phyloP scores from a whole-genome alignment of 1,140 invertebrate genomes.

The Drosophila pectinifera region DNA sequence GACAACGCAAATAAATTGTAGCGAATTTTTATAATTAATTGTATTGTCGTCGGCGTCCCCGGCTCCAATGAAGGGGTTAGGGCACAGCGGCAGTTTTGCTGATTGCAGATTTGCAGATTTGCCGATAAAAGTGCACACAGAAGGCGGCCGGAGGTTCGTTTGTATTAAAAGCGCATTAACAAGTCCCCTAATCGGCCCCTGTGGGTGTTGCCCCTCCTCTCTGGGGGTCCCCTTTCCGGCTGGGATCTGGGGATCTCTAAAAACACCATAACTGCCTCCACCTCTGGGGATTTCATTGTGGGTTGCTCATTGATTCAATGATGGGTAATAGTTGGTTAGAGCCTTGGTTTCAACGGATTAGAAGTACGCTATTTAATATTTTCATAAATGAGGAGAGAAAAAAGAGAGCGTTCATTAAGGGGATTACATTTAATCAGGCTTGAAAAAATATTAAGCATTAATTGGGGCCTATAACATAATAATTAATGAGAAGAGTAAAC shows the following conservation, averaged over 20 bases:
- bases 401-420: not conserved
- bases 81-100: constrained; percentile 30
- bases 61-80: constrained; percentile 28
- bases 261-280: not conserved
- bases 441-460: no score
- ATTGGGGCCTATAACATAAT: no score
- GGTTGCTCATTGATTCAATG: constrained; percentile 19
- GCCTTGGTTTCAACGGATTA: constrained; percentile 11
- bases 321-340: constrained; percentile 21
- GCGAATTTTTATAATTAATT: constrained; percentile 84
- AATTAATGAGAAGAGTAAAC: not conserved
- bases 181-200: constrained; percentile 75
- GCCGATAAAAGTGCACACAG: constrained; percentile 45
- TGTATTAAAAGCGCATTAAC: constrained; percentile 81
- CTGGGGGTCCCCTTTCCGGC: constrained; percentile 11
- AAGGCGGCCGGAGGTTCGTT: constrained; percentile 51
- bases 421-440: constrained; percentile 1
- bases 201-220: constrained; percentile 25
- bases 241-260: not conserved
- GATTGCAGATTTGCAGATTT: no score
- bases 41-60: constrained; percentile 72
- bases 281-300: not conserved
- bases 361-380: not conserved
- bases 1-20: constrained; percentile 80
- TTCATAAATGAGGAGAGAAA: not conserved